Percentiles rank a stretch among this genome's conserved stretches.
These are phyloP conservation scores for Andrena bicolor DNA, from an alignment of 2,888 invertebrate genomes.

Conservation along the genomic window DNA sequence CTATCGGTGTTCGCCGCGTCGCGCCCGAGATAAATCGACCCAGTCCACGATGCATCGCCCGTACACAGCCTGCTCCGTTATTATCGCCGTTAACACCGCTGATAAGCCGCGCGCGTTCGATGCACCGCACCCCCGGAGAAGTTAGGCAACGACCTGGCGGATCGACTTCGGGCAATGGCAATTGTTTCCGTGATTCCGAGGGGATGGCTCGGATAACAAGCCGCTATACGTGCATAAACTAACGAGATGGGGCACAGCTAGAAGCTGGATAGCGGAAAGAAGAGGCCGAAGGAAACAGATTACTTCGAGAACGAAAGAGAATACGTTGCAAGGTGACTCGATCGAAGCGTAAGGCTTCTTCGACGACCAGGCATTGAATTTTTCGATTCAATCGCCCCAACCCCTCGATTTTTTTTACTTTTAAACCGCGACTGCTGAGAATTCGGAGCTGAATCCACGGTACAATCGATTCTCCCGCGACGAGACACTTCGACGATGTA, in stretches of 20 bases:
- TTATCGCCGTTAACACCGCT: conserved; percentile 49
- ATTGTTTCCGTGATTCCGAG: conserved; percentile 42
- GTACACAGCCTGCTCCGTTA: conserved; percentile 44
- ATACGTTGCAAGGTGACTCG: neutral
- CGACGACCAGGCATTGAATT: neutral
- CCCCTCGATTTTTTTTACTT: neutral
- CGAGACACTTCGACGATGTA: neutral
- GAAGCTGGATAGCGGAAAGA: neutral
- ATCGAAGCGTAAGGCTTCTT: neutral
- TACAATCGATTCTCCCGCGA: conserved; percentile 21
- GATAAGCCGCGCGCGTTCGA: conserved; percentile 46
- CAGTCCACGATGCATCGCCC: conserved; percentile 20
- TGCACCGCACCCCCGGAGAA: conserved; percentile 28
- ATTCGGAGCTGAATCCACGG: neutral
- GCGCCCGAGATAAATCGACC: conserved; percentile 48
- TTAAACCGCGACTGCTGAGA: neutral
- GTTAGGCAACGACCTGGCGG: conserved; percentile 30
- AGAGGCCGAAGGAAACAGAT: neutral
- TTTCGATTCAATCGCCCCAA: neutral
- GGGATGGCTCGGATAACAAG: conserved; percentile 3
- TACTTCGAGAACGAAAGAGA: neutral
- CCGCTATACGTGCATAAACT: neutral
- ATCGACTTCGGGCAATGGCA: conserved; percentile 43
- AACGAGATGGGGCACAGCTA: neutral
- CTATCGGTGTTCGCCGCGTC: conserved; percentile 35